Evolutionary conservation across 2,113 vertebrate species (phyloP).

Genomic region (Mixornis gularis): DNA sequence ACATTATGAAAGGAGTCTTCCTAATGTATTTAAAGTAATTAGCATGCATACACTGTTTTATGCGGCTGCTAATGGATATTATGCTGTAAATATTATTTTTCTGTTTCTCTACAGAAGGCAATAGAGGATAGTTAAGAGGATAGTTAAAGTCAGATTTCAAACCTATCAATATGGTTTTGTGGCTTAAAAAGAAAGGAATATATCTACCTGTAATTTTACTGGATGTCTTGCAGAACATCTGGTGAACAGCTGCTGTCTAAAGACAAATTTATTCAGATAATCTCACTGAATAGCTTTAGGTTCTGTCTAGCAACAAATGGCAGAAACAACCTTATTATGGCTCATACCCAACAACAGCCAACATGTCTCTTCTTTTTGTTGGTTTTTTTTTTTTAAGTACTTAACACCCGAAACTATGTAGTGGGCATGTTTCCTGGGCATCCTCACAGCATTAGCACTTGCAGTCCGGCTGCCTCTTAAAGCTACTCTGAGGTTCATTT

Average conservation of each 20-base stretch:
- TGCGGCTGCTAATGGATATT: not conserved
- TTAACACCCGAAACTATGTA: constrained; percentile 15
- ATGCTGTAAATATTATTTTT: not conserved
- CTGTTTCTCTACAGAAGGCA: not conserved
- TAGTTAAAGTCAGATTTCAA: not conserved
- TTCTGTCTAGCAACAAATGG: constrained; percentile 35
- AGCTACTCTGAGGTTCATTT: not conserved
- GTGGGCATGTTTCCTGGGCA: not conserved
- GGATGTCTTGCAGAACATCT: constrained; percentile 6
- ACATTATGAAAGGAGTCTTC: not conserved
- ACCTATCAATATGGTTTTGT: not conserved
- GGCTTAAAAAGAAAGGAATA: not conserved
- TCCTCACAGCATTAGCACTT: not conserved
- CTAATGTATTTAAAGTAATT: not conserved
- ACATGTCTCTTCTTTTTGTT: not conserved
- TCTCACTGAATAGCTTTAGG: constrained; percentile 2
- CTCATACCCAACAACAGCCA: not conserved
- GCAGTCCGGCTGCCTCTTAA: not conserved
- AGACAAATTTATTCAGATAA: constrained; percentile 11
- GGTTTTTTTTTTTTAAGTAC: not conserved
- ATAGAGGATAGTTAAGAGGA: not conserved
- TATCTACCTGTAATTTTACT: constrained; percentile 13
- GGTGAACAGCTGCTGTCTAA: constrained; percentile 38
- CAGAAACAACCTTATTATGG: not conserved
- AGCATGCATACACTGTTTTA: not conserved